A percentile compares a stretch with the other conserved stretches of the same genome.
Evolutionary conservation across 2,888 invertebrate species (phyloP).

Genomic region (Acronicta alni): DNA sequence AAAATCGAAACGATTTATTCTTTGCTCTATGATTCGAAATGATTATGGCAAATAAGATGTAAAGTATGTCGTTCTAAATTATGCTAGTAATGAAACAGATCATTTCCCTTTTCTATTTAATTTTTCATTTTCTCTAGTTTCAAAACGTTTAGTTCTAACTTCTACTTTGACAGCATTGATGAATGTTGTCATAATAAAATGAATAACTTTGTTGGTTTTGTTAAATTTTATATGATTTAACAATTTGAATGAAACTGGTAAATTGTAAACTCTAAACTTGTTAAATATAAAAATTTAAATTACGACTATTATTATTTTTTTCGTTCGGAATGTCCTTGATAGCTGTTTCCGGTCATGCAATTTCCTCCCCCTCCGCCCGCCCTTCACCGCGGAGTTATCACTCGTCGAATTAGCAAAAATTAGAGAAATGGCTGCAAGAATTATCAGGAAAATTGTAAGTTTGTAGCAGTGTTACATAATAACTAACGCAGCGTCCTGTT

Average conservation of each 20-base stretch:
- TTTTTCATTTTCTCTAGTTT: too few relatives aligned
- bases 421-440: constrained; percentile 88
- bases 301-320: not conserved
- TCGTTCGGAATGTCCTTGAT: constrained; percentile 61
- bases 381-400: constrained; percentile 77
- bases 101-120: too few relatives aligned
- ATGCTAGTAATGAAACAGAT: too few relatives aligned
- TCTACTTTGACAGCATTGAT: not conserved
- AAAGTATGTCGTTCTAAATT: too few relatives aligned
- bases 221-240: too few relatives aligned
- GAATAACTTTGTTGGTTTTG: not conserved
- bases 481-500: constrained; percentile 63
- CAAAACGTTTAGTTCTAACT: too few relatives aligned
- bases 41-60: too few relatives aligned
- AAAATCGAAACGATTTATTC: too few relatives aligned
- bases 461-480: constrained; percentile 74
- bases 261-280: too few relatives aligned
- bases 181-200: not conserved
- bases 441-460: constrained; percentile 89
- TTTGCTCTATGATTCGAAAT: too few relatives aligned
- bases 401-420: constrained; percentile 77
- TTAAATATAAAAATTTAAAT: not conserved
- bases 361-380: constrained; percentile 77
- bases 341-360: constrained; percentile 84
- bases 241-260: too few relatives aligned